A percentile compares a stretch with the other conserved stretches of the same genome.
Evolutionary conservation across 2,888 invertebrate genomes (phyloP).

Genomic region (Drosophila kanekoi): DNA sequence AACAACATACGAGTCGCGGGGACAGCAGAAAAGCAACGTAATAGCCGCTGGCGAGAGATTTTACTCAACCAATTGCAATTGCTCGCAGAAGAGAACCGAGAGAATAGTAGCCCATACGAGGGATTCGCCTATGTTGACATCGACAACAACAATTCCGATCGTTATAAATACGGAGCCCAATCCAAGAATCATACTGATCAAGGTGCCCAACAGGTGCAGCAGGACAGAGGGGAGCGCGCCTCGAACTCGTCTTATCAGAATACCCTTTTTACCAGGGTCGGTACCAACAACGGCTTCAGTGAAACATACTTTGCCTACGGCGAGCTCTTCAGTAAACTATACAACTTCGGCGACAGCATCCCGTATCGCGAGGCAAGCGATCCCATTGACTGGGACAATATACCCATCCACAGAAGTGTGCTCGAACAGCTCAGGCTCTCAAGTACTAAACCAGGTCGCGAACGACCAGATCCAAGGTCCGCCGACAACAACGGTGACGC

Average conservation of each 20-base stretch:
- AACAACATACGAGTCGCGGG: constrained; percentile 56
- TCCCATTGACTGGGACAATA: constrained; percentile 60
- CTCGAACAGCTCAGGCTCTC: constrained; percentile 32
- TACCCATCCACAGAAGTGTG: constrained; percentile 37
- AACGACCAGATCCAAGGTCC: constrained; percentile 47
- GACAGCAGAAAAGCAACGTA: constrained; percentile 15
- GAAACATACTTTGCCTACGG: constrained; percentile 67
- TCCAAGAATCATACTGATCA: constrained; percentile 69
- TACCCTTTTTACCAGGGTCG: constrained; percentile 84
- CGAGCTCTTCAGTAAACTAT: constrained; percentile 60
- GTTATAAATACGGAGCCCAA: constrained; percentile 65
- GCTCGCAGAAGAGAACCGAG: constrained; percentile 67
- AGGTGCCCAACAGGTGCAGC: constrained; percentile 55
- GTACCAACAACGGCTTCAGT: constrained; percentile 65
- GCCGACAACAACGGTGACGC: constrained; percentile 51
- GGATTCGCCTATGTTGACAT: constrained; percentile 43
- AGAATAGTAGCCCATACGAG: constrained; percentile 56
- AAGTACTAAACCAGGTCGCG: constrained; percentile 38
- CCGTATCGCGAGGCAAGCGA: constrained; percentile 52
- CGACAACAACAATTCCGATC: constrained; percentile 59
- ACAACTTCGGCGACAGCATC: constrained; percentile 58
- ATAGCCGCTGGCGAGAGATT: constrained; percentile 45
- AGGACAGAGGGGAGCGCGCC: constrained; percentile 68
- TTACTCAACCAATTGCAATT: constrained; percentile 56
- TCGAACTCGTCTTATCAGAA: constrained; percentile 72